A percentile compares a stretch with the other conserved stretches of the same genome.
These are phyloP conservation scores for Rhyacophila brunnea DNA, from an alignment of 1,140 invertebrate genomes.

Conservation along the genomic window DNA sequence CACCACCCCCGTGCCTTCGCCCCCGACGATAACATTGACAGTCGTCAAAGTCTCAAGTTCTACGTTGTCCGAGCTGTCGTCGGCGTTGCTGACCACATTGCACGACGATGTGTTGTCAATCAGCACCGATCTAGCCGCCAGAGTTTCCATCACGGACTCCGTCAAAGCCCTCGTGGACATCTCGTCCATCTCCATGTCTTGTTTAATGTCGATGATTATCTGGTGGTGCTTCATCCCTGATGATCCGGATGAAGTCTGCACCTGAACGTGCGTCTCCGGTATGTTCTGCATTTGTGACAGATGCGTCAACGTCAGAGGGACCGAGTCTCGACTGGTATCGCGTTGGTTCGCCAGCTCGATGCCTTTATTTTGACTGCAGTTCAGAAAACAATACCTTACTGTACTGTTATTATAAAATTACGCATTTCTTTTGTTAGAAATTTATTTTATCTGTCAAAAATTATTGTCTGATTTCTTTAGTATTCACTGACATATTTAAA, in stretches of 20 bases:
- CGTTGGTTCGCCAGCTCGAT: slow-evolving; percentile 15
- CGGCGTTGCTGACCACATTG: slow-evolving; percentile 35
- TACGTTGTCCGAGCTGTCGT: slow-evolving; percentile 38
- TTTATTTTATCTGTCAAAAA: too few relatives aligned
- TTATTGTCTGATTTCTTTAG: too few relatives aligned
- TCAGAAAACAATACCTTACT: too few relatives aligned
- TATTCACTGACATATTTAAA: too few relatives aligned
- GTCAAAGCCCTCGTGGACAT: slow-evolving; percentile 50
- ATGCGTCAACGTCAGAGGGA: slow-evolving; percentile 22
- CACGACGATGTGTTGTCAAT: slow-evolving; percentile 43
- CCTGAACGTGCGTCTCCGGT: slow-evolving; percentile 45
- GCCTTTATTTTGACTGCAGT: background rate
- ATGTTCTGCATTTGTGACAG: slow-evolving; percentile 46
- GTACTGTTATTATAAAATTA: too few relatives aligned
- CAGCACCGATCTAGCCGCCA: slow-evolving; percentile 51
- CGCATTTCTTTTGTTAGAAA: too few relatives aligned
- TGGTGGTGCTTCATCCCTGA: slow-evolving; percentile 50
- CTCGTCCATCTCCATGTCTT: slow-evolving; percentile 54
- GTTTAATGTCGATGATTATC: slow-evolving; percentile 55
- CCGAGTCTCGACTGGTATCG: background rate
- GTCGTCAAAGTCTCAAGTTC: slow-evolving; percentile 51
- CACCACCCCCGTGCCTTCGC: slow-evolving; percentile 39
- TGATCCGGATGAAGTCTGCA: slow-evolving; percentile 42
- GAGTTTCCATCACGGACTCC: slow-evolving; percentile 53
- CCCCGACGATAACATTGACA: slow-evolving; percentile 51